Evolutionary conservation across 1,140 invertebrate genomes (phyloP), one percentile per base, ranked within the genome.

Genomic region (Bombyx mori): DNA sequence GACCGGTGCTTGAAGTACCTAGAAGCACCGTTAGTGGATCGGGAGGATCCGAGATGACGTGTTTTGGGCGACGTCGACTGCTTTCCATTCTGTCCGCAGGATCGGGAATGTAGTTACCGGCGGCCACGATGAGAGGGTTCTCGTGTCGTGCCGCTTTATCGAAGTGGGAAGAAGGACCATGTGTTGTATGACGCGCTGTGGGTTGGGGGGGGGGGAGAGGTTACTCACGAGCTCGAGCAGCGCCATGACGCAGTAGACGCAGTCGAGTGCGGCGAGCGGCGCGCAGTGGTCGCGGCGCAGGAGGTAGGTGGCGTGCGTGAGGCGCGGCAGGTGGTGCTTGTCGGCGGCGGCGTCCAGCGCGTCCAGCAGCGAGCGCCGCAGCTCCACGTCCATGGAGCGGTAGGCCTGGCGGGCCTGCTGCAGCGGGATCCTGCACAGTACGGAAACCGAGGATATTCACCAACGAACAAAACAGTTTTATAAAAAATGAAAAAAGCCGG

Each of bases 391-490:
- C 97, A 99, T 99, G 7, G 95, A 91, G 18, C 89, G 81, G 85
- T 92, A 99, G 52, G 92, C 92, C 78, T 99, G 97, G 8, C 91
- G 92, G 51, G 96, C 96, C 81, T 99, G 95, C 52, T 89, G 91
- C 51, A 99, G 75, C 2, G 97, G 97, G 64, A 99, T 88, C 4
- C 93, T 94, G 74, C 68, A 62, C 71, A 56, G 12, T 18, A 18
- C 12, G 12, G 12, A 18, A 18, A 18, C 12, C 1, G 0, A 18
- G 12, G 12, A 18, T 18, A 0, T 18, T 18, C 12, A 18, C 12
- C 12, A 18, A 69, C 57, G 42, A 51, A 44, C 8, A 5, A 8
- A 10, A 54, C 7, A 5, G 26, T 5, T 35, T 35, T 35, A 35
- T 2, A 35, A 5, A 35, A 35, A 35, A 35, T 35, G 2, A 3